These are phyloP conservation scores for Acanthopagrus latus DNA, from an alignment of 2,797 vertebrate genomes.

Conservation along the genomic window DNA sequence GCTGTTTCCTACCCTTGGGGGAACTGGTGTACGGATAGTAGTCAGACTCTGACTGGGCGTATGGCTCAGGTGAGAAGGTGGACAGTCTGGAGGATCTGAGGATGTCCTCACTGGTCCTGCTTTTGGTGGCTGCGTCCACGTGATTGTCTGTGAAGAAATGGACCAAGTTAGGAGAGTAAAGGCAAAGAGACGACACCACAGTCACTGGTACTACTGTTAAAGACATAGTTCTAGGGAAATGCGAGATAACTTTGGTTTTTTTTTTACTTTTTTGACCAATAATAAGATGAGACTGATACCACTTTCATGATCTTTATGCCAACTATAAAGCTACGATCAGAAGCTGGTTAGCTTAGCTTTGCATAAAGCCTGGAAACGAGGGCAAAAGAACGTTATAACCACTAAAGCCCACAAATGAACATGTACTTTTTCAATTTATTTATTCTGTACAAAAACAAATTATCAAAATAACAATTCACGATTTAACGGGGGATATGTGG, in stretches of 20 bases:
- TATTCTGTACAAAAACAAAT: neutral
- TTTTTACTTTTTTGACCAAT: neutral
- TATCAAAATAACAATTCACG: neutral
- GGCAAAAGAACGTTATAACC: neutral
- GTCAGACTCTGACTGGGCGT: slow-evolving; percentile 91
- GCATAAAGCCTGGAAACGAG: neutral
- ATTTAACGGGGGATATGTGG: neutral
- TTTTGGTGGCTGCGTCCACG: slow-evolving; percentile 90
- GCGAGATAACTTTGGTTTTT: neutral
- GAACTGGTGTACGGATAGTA: slow-evolving; percentile 94
- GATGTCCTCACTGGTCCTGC: slow-evolving; percentile 97
- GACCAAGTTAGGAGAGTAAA: neutral
- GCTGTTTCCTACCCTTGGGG: slow-evolving; percentile 87
- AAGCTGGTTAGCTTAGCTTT: neutral
- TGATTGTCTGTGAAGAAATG: slow-evolving; percentile 70
- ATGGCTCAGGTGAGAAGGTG: slow-evolving; percentile 94
- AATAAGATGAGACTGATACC: slow-evolving; percentile 2
- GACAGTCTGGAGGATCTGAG: slow-evolving; percentile 93
- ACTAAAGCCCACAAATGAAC: neutral
- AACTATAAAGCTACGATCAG: neutral
- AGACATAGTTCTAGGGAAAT: neutral
- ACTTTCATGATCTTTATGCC: neutral
- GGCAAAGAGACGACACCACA: neutral
- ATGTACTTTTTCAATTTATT: neutral
- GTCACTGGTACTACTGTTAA: neutral